Conservation (phyloP, 2,113 vertebrate genomes). For the Saccopteryx bilineata region DNA sequence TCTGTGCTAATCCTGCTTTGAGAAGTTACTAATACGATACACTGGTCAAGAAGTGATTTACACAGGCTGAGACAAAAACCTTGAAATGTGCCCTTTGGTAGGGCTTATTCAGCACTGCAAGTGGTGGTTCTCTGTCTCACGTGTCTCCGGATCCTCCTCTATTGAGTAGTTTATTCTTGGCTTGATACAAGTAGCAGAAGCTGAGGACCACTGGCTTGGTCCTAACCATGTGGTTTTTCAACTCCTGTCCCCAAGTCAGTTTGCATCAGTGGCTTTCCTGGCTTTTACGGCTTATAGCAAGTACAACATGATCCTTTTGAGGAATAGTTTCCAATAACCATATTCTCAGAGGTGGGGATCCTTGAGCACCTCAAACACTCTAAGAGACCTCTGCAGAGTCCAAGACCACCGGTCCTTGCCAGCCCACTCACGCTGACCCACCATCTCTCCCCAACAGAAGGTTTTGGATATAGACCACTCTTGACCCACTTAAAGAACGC, state of each 20-base stretch:
- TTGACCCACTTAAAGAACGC: not conserved
- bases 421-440: not conserved
- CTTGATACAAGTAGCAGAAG: fast-evolving
- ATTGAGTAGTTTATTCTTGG: not conserved
- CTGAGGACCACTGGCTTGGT: not conserved
- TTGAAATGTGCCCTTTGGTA: not conserved
- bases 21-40: not conserved
- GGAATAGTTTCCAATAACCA: not conserved
- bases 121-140: no score
- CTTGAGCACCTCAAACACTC: not conserved
- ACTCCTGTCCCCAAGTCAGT: not conserved
- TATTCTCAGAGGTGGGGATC: not conserved
- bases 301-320: not conserved
- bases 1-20: not conserved
- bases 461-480: not conserved
- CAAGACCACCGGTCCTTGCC: not conserved
- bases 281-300: not conserved
- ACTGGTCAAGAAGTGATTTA: not conserved
- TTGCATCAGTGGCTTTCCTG: not conserved
- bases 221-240: not conserved
- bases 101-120: not conserved
- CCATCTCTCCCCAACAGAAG: not conserved
- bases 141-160: not conserved
- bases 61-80: not conserved
- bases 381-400: no score